phyloP scores from a whole-genome alignment of 2,113 vertebrate species.

The Narcine bancroftii region DNA sequence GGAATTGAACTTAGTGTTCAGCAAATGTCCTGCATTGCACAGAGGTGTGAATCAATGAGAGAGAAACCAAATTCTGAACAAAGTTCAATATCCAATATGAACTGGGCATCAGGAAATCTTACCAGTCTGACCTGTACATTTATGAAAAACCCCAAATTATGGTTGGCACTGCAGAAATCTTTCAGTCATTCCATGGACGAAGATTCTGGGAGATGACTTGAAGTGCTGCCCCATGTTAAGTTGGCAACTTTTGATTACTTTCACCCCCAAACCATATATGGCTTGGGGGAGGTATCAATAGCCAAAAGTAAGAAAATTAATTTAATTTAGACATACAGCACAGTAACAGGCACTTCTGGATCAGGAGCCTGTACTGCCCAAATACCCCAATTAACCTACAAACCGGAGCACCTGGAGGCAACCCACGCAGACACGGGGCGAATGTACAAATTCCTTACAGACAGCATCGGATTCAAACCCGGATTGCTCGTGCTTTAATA shows the following conservation, averaged over 20 bases:
- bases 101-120: background rate
- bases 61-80: conserved; percentile 6
- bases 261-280: background rate
- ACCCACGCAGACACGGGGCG: too few relatives aligned
- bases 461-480: too few relatives aligned
- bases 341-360: too few relatives aligned
- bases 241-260: conserved; percentile 20
- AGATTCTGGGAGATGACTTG: conserved; percentile 25
- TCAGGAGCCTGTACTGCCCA: too few relatives aligned
- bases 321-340: too few relatives aligned
- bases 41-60: background rate
- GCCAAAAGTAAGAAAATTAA: background rate
- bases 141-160: background rate
- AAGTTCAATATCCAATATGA: background rate
- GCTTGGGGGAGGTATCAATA: background rate
- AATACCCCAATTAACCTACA: too few relatives aligned
- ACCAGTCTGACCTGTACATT: background rate
- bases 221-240: background rate
- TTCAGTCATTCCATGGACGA: background rate
- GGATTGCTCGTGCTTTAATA: too few relatives aligned
- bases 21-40: background rate
- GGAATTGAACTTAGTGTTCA: background rate
- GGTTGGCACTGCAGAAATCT: background rate
- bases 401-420: too few relatives aligned
- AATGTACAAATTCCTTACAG: too few relatives aligned